Base-by-base conservation (phyloP, 2,888 invertebrate genomes). In the Mycalesis mineus region DNA sequence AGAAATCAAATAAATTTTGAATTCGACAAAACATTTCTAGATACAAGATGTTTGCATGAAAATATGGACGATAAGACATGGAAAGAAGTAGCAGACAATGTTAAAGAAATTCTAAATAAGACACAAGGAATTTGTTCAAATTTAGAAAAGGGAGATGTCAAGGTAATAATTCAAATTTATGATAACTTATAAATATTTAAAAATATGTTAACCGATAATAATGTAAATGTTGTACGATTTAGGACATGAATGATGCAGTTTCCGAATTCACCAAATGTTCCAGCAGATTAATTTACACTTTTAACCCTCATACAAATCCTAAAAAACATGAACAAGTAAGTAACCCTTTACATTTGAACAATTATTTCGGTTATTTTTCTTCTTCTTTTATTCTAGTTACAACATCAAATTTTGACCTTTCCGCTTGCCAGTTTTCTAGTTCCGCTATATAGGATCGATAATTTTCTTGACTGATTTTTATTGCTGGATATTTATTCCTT, bases 301-400 rank as follows among this genome's bases (percentile, higher is more conserved):
- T 68, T 14, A 65, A 64, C 33, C 70, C 71, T 2, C 61, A 55
- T 0, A 44, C 42, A n/a, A 64, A 66, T 37, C 53, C 44, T 7
- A 62, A 53, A 41, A 65, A 65, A 29, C 62, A 63, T 45, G 63
- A 68, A n/a, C 60, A 65, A 64, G 70, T 69, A 62, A 31, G 39
- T 28, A 5, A 22, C 2, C 5, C 3, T 22, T 22, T 22, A 22
- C 22, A 31, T n/a, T n/a, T n/a, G n/a, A n/a, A n/a, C n/a, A n/a
- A n/a, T n/a, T n/a, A n/a, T n/a, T n/a, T n/a, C n/a, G n/a, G n/a
- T n/a, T n/a, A n/a, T n/a, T n/a, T n/a, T n/a, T n/a, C n/a, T n/a
- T n/a, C n/a, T n/a, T n/a, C n/a, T n/a, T n/a, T n/a, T n/a, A n/a
- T n/a, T n/a, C n/a, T n/a, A n/a, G n/a, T n/a, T n/a, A n/a, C n/a